Conservation (phyloP, 1,140 invertebrate genomes). For the Harpegnathos saltator region DNA sequence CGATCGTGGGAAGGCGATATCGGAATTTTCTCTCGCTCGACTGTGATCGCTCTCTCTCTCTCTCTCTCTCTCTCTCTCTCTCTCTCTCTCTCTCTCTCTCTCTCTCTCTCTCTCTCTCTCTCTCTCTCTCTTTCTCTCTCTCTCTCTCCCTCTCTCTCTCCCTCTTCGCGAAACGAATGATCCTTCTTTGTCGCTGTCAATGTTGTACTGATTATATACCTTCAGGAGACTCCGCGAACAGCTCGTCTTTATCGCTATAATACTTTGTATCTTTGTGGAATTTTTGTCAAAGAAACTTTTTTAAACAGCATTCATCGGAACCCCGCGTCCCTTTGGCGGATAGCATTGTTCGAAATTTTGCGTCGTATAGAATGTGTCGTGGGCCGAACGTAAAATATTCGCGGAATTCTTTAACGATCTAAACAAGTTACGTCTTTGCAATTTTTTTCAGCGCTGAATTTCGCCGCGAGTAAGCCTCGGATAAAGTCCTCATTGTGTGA, state of each 20-base stretch:
- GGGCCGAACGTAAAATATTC: background rate
- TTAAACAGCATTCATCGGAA: conserved; percentile 1
- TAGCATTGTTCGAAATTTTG: conserved; percentile 14
- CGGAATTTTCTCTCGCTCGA: conserved; percentile 32
- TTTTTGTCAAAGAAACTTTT: conserved; percentile 46
- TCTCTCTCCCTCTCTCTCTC: background rate
- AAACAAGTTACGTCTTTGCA: background rate
- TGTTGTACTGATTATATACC: conserved; percentile 29
- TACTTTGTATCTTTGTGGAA: conserved; percentile 29
- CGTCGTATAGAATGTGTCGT: background rate
- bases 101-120: background rate
- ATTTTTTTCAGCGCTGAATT: background rate
- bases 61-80: background rate
- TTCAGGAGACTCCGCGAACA: conserved; percentile 8
- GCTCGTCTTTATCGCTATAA: background rate
- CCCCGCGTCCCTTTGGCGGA: background rate
- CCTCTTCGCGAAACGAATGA: background rate
- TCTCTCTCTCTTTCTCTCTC: conserved; percentile 14
- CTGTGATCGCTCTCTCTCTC: conserved; percentile 28
- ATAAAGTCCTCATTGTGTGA: background rate
- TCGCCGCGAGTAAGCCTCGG: background rate
- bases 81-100: background rate
- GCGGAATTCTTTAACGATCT: background rate
- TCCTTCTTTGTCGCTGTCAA: conserved; percentile 53
- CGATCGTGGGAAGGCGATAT: conserved; percentile 44